Evolutionary conservation across 2,797 vertebrate genomes (phyloP).

Genomic region (Pangasius macronema): DNA sequence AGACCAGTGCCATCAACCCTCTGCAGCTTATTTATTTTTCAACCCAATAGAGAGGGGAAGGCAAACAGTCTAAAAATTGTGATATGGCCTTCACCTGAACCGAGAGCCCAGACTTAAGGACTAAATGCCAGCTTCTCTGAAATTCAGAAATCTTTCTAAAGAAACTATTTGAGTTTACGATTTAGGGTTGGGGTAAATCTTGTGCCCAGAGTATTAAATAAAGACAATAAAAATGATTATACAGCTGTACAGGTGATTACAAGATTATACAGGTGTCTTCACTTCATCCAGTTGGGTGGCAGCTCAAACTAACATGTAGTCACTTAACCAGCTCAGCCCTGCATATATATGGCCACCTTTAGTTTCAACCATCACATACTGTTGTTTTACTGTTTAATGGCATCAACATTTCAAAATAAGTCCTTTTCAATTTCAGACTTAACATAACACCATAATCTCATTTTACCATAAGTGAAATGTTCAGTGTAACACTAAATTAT

Average conservation of each 20-base stretch:
- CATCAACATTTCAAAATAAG: not conserved
- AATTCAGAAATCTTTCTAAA: constrained; percentile 54
- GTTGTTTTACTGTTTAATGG: not conserved
- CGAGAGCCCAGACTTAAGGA: not conserved
- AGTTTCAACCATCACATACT: not conserved
- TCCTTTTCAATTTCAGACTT: not conserved
- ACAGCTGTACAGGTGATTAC: not conserved
- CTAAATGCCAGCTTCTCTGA: constrained; percentile 15
- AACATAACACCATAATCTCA: not conserved
- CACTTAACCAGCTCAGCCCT: not conserved
- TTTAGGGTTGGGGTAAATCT: not conserved
- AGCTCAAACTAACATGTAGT: not conserved
- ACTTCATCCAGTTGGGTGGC: not conserved
- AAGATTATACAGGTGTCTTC: not conserved
- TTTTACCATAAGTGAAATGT: not conserved
- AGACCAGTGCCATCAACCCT: not conserved
- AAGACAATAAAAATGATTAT: not conserved
- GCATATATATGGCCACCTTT: not conserved
- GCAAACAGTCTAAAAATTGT: constrained; percentile 26
- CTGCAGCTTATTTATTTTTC: constrained; percentile 32
- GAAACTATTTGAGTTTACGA: constrained; percentile 29
- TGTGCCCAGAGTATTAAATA: not conserved
- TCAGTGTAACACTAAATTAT: not conserved
- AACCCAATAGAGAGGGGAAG: constrained; percentile 1
- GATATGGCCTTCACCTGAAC: constrained; percentile 28